Base-by-base conservation (phyloP, 2,888 invertebrate genomes). In the Anaspis maculata region DNA sequence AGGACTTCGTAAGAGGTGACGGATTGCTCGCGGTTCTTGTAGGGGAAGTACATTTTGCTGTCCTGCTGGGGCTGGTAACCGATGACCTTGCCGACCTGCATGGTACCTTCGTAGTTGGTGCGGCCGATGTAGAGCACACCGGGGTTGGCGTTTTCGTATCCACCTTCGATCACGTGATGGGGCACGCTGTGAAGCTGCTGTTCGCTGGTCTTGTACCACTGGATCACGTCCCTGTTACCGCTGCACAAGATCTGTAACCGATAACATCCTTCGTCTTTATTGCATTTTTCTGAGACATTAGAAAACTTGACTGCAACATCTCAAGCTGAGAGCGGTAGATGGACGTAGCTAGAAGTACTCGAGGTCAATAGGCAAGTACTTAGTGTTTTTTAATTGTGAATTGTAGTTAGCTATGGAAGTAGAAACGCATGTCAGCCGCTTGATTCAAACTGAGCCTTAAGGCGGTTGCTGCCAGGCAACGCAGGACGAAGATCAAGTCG, bases 11-110 rank as follows among this genome's bases (percentile, higher is more conserved):
- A 44, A 1, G 44, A 41, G 13, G 26, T 13, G 2, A 30, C 39
- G 5, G 15, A 9, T 15, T 31, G 22, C 30, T 34, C 34, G n/a
- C 27, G 27, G n/a, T 15, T 19, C 10, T 34, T 34, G 13, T 32
- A 30, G 13, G 34, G 28, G 21, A 33, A 42, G 23, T 25, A 31
- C 30, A 44, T 24, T 9, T 24, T 10, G 1, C 39, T 39, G 13
- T 44, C 30, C 5, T 19, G 5, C 4, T 30, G 31, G 16, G 34
- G 14, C 3, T 15, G 11, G 15, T 10, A 30, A 15, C 31, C 31
- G 19, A 19, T 19, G n/a, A 44, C 34, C 29, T 43, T 45, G 11
- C 41, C 43, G 12, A 41, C 33, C 7, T 37, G 25, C 11, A 45
- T 3, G 21, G 41, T 33, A 3, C 35, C 33, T 13, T 45, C 42